A percentile compares a stretch with the other conserved stretches of the same genome.
Evolutionary conservation across 2,113 vertebrate genomes (phyloP).

Genomic region (Paraplagusia blochii): DNA sequence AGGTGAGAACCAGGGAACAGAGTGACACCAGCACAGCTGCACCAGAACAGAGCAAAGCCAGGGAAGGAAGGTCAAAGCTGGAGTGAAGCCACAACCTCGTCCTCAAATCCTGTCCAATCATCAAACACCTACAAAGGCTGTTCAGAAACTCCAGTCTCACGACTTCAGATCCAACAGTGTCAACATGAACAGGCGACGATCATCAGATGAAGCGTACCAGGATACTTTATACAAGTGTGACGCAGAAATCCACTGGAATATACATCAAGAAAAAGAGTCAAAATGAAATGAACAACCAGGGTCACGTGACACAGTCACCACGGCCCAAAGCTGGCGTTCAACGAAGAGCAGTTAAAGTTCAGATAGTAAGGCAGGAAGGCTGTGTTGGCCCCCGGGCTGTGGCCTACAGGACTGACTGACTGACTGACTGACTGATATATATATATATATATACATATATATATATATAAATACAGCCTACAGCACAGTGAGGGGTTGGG

Average conservation of each 20-base stretch:
- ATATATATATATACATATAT: too few relatives aligned
- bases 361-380: conserved; percentile 26
- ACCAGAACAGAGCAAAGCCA: conserved; percentile 25
- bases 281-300: neutral
- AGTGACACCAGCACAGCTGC: too few relatives aligned
- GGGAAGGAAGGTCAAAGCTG: conserved; percentile 39
- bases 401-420: conserved; percentile 26
- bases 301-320: conserved; percentile 21
- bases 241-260: conserved; percentile 21
- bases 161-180: too few relatives aligned
- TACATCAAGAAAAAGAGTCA: conserved; percentile 6
- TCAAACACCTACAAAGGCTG: too few relatives aligned
- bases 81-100: neutral
- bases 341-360: conserved; percentile 54
- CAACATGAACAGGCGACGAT: too few relatives aligned
- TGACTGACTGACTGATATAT: conserved; percentile 1
- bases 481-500: conserved; percentile 46
- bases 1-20: too few relatives aligned
- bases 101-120: too few relatives aligned
- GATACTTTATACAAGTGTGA: conserved; percentile 3
- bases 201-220: conserved; percentile 2
- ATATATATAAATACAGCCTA: conserved; percentile 62
- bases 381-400: conserved; percentile 40
- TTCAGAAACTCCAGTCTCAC: too few relatives aligned
- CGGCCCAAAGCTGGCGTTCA: conserved; percentile 45